Percentiles rank a stretch among this genome's conserved stretches.
phyloP scores from a whole-genome alignment of 2,113 vertebrate genomes.

The Pedionomus torquatus region DNA sequence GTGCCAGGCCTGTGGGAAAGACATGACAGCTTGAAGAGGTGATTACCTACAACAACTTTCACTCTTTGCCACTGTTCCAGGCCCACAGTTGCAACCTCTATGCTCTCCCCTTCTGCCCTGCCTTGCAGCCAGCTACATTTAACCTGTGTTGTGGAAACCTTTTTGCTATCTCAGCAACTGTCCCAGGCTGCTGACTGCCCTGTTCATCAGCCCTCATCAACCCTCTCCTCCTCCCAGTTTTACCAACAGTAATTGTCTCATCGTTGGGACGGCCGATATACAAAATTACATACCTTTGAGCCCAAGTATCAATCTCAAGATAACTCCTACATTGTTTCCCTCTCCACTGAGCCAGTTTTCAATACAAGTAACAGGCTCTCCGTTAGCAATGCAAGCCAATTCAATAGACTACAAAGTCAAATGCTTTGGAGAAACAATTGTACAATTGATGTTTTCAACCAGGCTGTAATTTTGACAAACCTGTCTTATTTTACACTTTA shows the following conservation, averaged over 20 bases:
- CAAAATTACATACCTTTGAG: background rate
- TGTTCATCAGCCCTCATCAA: background rate
- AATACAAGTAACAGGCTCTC: background rate
- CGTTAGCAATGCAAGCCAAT: background rate
- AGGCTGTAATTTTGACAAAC: background rate
- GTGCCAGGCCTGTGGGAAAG: background rate
- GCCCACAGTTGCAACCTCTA: background rate
- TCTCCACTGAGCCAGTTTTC: background rate
- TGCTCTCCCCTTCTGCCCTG: accelerated
- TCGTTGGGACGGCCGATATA: accelerated
- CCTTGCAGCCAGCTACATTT: background rate
- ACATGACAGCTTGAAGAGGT: background rate
- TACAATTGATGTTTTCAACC: background rate
- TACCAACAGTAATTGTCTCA: background rate
- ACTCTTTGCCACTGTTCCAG: background rate
- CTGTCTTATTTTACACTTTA: background rate
- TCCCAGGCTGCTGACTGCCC: background rate
- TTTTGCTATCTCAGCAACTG: background rate
- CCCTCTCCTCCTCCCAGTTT: background rate
- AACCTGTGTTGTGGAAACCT: background rate
- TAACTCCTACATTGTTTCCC: background rate
- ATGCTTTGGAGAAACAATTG: background rate
- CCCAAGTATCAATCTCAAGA: background rate
- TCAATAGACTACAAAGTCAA: background rate
- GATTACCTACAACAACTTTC: background rate